These are phyloP conservation scores for Oryzias javanicus DNA, from an alignment of 2,113 vertebrate genomes.

Conservation along the genomic window DNA sequence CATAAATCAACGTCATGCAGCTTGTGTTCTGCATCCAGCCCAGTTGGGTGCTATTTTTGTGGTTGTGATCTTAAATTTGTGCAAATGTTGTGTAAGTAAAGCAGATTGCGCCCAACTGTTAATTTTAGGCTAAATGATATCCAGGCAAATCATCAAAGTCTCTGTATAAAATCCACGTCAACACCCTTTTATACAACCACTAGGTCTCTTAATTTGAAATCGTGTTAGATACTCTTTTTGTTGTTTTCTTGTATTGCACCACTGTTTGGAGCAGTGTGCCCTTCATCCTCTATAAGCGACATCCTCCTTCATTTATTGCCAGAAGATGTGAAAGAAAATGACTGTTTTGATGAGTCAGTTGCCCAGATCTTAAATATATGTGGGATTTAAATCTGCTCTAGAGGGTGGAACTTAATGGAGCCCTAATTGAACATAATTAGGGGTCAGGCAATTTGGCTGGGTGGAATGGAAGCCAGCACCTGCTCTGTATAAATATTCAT, in stretches of 20 bases:
- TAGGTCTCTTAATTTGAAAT: neutral
- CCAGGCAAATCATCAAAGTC: slow-evolving; percentile 6
- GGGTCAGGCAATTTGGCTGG: slow-evolving; percentile 54
- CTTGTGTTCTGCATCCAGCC: no score
- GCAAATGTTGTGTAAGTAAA: neutral
- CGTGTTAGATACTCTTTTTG: neutral
- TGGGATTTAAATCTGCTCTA: slow-evolving; percentile 29
- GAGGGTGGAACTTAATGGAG: slow-evolving; percentile 32
- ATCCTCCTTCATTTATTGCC: neutral
- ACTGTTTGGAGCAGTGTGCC: neutral
- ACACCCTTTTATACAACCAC: neutral
- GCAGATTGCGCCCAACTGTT: neutral
- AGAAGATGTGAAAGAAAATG: slow-evolving; percentile 7
- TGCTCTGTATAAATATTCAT: slow-evolving; percentile 81
- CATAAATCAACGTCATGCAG: no score
- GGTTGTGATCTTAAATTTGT: neutral
- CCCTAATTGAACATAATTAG: slow-evolving; percentile 75
- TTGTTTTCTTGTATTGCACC: neutral
- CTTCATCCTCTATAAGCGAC: neutral
- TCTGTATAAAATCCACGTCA: slow-evolving; percentile 15
- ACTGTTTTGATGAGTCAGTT: neutral
- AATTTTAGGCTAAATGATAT: neutral
- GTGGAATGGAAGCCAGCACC: slow-evolving; percentile 63
- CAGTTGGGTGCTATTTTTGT: neutral
- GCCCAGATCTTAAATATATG: slow-evolving; percentile 1